Conservation (phyloP, 1,140 invertebrate species). For the Phocides pigmalion region DNA sequence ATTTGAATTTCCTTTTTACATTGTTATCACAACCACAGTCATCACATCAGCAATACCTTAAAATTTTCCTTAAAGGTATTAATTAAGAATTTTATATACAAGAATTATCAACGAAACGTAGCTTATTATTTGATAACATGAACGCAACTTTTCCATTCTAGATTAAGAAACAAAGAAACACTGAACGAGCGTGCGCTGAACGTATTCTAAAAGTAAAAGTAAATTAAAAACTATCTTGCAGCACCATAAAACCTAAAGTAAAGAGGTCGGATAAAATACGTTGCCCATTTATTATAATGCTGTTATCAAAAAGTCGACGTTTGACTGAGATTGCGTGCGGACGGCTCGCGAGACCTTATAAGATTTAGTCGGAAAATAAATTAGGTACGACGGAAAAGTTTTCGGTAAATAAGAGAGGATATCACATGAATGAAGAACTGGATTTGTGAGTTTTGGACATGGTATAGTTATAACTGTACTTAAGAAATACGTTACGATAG, state of each 20-base stretch:
- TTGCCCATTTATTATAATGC: slow-evolving; percentile 65
- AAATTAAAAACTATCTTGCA: slow-evolving; percentile 32
- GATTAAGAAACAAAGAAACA: slow-evolving; percentile 32
- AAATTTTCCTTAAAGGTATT: slow-evolving; percentile 8
- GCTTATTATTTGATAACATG: slow-evolving; percentile 29
- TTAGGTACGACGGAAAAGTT: slow-evolving; percentile 76
- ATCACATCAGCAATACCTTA: not conserved
- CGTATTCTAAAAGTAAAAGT: slow-evolving; percentile 26
- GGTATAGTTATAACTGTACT: slow-evolving; percentile 28
- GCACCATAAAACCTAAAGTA: slow-evolving; percentile 39
- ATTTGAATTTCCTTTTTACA: no score
- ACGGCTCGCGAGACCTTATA: slow-evolving; percentile 65
- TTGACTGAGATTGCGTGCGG: slow-evolving; percentile 74
- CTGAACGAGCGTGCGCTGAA: slow-evolving; percentile 24
- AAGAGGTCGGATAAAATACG: slow-evolving; percentile 51
- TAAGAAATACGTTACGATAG: not conserved
- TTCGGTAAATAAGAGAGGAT: slow-evolving; percentile 73
- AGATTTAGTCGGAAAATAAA: slow-evolving; percentile 80
- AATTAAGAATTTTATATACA: slow-evolving; percentile 28
- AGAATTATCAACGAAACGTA: slow-evolving; percentile 23
- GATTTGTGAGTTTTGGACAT: slow-evolving; percentile 42
- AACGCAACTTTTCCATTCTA: slow-evolving; percentile 33
- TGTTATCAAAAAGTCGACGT: slow-evolving; percentile 76
- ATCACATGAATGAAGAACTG: slow-evolving; percentile 40
- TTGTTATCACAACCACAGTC: not conserved